These are phyloP conservation scores for Saguinus midas DNA, from an alignment of 2,113 vertebrate genomes.

Conservation along the genomic window DNA sequence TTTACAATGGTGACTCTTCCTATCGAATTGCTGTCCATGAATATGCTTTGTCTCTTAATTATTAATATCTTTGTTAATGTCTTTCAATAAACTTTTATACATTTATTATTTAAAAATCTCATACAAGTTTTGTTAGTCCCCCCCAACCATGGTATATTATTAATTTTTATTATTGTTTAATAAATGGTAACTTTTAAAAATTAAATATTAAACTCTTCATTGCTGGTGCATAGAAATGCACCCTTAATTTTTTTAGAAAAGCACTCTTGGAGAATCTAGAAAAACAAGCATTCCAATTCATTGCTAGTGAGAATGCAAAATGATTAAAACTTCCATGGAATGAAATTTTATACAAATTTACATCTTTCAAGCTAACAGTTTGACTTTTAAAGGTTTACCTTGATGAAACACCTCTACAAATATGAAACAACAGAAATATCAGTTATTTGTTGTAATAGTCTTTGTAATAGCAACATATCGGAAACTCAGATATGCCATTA, in stretches of 20 bases:
- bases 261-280: neutral
- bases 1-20: neutral
- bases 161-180: constrained; percentile 17
- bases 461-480: neutral
- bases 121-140: neutral
- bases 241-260: neutral
- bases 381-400: neutral
- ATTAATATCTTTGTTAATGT: neutral
- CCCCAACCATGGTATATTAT: neutral
- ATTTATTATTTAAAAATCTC: neutral
- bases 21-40: no score
- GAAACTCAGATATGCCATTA: neutral
- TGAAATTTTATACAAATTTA: neutral
- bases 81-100: neutral
- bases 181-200: neutral
- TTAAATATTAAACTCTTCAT: constrained; percentile 3
- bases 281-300: neutral
- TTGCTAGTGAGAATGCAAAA: neutral
- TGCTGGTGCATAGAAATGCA: neutral
- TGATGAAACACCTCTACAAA: neutral
- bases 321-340: neutral
- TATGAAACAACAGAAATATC: neutral
- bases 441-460: neutral
- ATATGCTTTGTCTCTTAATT: neutral
- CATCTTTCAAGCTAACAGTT: neutral